Conservation (phyloP, 2,888 invertebrate genomes). For the Drosophila subsilvestris region DNA sequence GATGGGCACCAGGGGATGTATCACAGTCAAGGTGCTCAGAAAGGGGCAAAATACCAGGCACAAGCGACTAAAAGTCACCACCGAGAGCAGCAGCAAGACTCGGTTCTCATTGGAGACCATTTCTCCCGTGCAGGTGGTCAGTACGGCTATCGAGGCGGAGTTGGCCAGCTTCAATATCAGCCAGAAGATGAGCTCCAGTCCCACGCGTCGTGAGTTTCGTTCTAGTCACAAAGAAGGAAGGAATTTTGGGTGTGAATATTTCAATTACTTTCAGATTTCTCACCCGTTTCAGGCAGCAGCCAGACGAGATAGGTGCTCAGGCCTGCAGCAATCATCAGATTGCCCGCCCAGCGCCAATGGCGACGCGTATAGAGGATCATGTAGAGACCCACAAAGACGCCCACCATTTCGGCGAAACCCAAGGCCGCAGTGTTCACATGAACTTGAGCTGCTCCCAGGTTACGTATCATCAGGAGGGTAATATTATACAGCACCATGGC, state of each 20-base stretch:
- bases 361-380: conserved; percentile 82
- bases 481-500: conserved; percentile 82
- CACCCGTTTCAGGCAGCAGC: conserved; percentile 80
- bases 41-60: conserved; percentile 80
- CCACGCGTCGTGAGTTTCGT: conserved; percentile 75
- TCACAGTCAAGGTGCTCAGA: conserved; percentile 73
- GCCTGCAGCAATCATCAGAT: conserved; percentile 78
- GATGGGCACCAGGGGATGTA: conserved; percentile 80
- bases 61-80: conserved; percentile 79
- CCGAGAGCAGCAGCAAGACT: conserved; percentile 75
- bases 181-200: conserved; percentile 81
- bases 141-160: conserved; percentile 81
- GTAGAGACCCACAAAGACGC: conserved; percentile 82
- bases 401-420: conserved; percentile 83
- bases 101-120: conserved; percentile 80
- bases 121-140: conserved; percentile 83
- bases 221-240: conserved; percentile 31
- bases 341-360: conserved; percentile 82
- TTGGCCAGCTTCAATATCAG: conserved; percentile 82
- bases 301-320: conserved; percentile 80
- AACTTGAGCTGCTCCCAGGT: conserved; percentile 82
- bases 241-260: fast-evolving
- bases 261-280: conserved; percentile 1
- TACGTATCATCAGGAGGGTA: conserved; percentile 83
- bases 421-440: conserved; percentile 83